These are phyloP conservation scores for Macropus fuliginosus DNA, from an alignment of 2,797 vertebrate genomes.

Conservation along the genomic window DNA sequence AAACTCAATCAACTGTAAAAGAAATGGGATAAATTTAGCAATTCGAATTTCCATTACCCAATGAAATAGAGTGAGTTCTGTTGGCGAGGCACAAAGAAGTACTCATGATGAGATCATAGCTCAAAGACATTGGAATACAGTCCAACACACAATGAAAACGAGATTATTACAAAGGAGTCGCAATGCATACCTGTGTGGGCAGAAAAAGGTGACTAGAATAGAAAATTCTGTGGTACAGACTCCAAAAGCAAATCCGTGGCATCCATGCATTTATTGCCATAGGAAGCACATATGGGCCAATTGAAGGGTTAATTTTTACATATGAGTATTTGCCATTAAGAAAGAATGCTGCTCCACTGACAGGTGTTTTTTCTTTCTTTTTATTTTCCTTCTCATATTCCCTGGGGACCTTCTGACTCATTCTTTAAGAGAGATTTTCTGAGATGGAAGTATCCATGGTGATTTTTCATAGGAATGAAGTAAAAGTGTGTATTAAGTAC, in stretches of 20 bases:
- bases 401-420: background rate
- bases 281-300: slow-evolving; percentile 40
- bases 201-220: slow-evolving; percentile 30
- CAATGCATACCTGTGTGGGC: slow-evolving; percentile 51
- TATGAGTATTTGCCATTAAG: slow-evolving; percentile 57
- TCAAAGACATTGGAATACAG: slow-evolving; percentile 45
- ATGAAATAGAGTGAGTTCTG: slow-evolving; percentile 51
- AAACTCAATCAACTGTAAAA: slow-evolving; percentile 52
- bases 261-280: slow-evolving; percentile 48
- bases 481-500: background rate
- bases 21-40: slow-evolving; percentile 50
- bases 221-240: slow-evolving; percentile 62
- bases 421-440: background rate
- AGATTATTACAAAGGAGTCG: slow-evolving; percentile 55
- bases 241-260: slow-evolving; percentile 55
- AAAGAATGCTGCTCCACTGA: slow-evolving; percentile 55
- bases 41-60: slow-evolving; percentile 68
- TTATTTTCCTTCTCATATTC: background rate
- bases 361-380: slow-evolving; percentile 24
- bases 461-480: background rate
- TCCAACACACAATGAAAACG: slow-evolving; percentile 53
- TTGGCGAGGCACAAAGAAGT: slow-evolving; percentile 39
- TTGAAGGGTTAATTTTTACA: slow-evolving; percentile 58
- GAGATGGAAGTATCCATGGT: background rate
- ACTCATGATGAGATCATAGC: slow-evolving; percentile 19